phyloP scores from a whole-genome alignment of 2,797 vertebrate species.

The Phoeniculus purpureus region DNA sequence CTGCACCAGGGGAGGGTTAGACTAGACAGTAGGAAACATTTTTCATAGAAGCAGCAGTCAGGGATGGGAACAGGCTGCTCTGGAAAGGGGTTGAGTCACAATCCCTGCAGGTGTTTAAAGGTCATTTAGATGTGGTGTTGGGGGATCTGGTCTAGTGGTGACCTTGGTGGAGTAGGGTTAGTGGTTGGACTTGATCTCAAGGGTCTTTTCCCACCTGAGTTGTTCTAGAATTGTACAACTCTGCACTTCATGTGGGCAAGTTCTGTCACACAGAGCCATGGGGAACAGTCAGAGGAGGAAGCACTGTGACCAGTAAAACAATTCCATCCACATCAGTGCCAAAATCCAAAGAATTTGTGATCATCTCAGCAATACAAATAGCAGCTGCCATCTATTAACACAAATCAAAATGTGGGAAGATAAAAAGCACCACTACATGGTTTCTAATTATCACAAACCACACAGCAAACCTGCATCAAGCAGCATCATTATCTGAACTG shows the following conservation, averaged over 20 bases:
- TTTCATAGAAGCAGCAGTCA: too few relatives aligned
- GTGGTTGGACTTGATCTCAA: too few relatives aligned
- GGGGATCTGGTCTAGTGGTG: too few relatives aligned
- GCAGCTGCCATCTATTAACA: slow-evolving; percentile 5
- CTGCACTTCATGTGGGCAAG: neutral
- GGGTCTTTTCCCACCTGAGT: too few relatives aligned
- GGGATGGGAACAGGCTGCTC: too few relatives aligned
- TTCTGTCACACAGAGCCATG: neutral
- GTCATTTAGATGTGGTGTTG: too few relatives aligned
- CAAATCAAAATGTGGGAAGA: neutral
- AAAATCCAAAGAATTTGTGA: neutral
- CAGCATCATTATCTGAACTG: neutral
- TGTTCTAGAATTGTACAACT: too few relatives aligned
- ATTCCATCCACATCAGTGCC: neutral
- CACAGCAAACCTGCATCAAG: neutral
- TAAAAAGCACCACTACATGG: neutral
- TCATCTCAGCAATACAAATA: neutral
- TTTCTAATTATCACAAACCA: neutral
- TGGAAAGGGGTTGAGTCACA: too few relatives aligned
- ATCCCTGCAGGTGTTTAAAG: too few relatives aligned
- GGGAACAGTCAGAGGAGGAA: neutral
- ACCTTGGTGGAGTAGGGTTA: too few relatives aligned
- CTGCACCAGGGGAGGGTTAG: too few relatives aligned
- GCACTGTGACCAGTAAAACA: neutral
- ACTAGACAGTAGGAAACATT: too few relatives aligned